Conservation (phyloP, 2,797 vertebrate genomes). For the Sebastes diaconus region DNA sequence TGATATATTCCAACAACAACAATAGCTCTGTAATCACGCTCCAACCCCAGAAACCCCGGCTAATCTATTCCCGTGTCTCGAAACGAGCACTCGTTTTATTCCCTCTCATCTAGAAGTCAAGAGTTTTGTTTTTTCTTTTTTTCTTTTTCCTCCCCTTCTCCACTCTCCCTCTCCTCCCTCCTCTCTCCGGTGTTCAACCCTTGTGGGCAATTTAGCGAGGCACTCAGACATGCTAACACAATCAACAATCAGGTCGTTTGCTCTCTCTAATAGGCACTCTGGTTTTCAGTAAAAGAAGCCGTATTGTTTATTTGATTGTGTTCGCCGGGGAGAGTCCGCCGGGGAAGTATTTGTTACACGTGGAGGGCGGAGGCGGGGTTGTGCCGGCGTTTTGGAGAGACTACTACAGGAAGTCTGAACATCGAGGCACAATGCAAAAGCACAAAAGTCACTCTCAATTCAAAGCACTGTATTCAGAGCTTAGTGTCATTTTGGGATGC, state of each 20-base stretch:
- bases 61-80: conserved; percentile 77
- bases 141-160: conserved; percentile 9
- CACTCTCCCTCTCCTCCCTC: conserved; percentile 18
- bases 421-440: conserved; percentile 47
- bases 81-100: conserved; percentile 67
- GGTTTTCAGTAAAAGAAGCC: conserved; percentile 72
- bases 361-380: conserved; percentile 66
- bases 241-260: conserved; percentile 79
- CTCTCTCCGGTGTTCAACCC: conserved; percentile 67
- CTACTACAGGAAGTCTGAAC: conserved; percentile 63
- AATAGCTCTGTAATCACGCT: conserved; percentile 80
- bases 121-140: conserved; percentile 65
- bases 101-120: conserved; percentile 76
- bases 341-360: conserved; percentile 72
- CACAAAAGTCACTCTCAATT: conserved; percentile 48
- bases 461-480: conserved; percentile 31
- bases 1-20: conserved; percentile 82
- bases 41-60: conserved; percentile 64
- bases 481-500: conserved; percentile 35
- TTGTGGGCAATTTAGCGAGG: conserved; percentile 79
- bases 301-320: conserved; percentile 80
- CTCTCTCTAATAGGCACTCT: conserved; percentile 77
- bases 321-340: conserved; percentile 69
- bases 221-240: conserved; percentile 80
- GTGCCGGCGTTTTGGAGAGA: conserved; percentile 57